Percentiles rank a stretch among this genome's conserved stretches.
phyloP scores from a whole-genome alignment of 2,888 invertebrate species.

The Sisyra terminalis region DNA sequence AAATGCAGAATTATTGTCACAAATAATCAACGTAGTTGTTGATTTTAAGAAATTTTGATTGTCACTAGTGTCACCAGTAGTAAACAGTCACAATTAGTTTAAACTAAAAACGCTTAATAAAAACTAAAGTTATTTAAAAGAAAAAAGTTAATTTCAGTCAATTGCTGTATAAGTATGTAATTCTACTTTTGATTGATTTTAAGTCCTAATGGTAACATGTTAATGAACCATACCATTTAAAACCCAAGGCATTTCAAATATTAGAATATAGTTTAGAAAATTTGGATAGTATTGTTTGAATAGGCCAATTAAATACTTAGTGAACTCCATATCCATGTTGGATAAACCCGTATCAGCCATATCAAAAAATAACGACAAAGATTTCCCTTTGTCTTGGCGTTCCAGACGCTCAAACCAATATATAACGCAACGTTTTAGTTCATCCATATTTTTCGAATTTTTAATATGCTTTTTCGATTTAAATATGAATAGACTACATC shows the following conservation, averaged over 20 bases:
- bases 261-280: conserved; percentile 73
- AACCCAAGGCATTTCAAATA: conserved; percentile 91
- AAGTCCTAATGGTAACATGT: too few relatives aligned
- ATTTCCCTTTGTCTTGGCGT: conserved; percentile 54
- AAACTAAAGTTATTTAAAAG: too few relatives aligned
- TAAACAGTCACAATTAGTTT: too few relatives aligned
- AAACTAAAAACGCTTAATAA: too few relatives aligned
- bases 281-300: conserved; percentile 82
- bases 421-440: conserved; percentile 62
- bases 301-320: conserved; percentile 68
- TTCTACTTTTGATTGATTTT: too few relatives aligned
- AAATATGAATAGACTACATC: conserved; percentile 58
- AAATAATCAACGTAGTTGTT: too few relatives aligned
- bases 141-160: neutral
- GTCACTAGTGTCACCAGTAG: too few relatives aligned
- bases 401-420: conserved; percentile 75
- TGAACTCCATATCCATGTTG: conserved; percentile 86
- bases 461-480: conserved; percentile 68
- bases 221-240: conserved; percentile 51
- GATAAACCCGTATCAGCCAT: conserved; percentile 73
- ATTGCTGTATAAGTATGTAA: neutral
- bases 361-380: conserved; percentile 77
- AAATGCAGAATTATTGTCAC: too few relatives aligned
- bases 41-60: too few relatives aligned
- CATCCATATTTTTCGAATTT: conserved; percentile 55